Evolutionary conservation across 2,797 vertebrate genomes (phyloP), one percentile per base, ranked within the genome.

Genomic region (Prionace glauca): DNA sequence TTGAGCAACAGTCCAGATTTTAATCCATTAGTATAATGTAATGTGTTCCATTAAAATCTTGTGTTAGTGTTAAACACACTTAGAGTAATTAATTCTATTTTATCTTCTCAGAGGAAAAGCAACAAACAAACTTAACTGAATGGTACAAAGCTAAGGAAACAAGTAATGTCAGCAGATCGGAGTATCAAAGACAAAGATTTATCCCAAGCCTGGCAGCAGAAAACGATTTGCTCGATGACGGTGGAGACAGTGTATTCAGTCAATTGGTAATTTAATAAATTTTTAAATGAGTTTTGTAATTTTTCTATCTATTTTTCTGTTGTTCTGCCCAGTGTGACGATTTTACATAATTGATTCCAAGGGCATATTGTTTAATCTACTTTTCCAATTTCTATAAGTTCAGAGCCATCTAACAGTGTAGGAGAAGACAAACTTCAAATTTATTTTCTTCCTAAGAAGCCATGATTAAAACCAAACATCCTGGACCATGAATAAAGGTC

Each of bases 121-220:
- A 98, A 94, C 98, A 98, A 97, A 98, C 97, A 11, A 97, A 97
- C 32, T 97, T 99, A 95, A 98, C 97, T 1, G 98, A 99, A 96
- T 99, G 98, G 98, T 98, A 98, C 96, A 97, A 98, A 32, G 97
- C 97, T 86, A 98, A 97, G 96, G 98, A 97, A 96, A 97, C 96
- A 67, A 96, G 62, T n/a, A 36, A 90, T 67, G 67, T 65, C 65
- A 96, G 96, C 67, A 97, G 96, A 26, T 96, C 96, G n/a, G 97
- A 98, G 71, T 94, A 96, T 95, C 97, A 96, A 95, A 97, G 96
- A 3, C 97, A 96, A 65, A 97, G 96, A 65, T 96, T 96, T 26
- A n/a, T 97, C 50, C 96, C 96, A 26, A 96, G 88, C 94, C 69
- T 97, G 79, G 93, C 97, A 5, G 97, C 98, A 96, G 98, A 98